Evolutionary conservation across 1,140 invertebrate species (phyloP), one percentile per base, ranked within the genome.

Genomic region (Oscheius sp.): DNA sequence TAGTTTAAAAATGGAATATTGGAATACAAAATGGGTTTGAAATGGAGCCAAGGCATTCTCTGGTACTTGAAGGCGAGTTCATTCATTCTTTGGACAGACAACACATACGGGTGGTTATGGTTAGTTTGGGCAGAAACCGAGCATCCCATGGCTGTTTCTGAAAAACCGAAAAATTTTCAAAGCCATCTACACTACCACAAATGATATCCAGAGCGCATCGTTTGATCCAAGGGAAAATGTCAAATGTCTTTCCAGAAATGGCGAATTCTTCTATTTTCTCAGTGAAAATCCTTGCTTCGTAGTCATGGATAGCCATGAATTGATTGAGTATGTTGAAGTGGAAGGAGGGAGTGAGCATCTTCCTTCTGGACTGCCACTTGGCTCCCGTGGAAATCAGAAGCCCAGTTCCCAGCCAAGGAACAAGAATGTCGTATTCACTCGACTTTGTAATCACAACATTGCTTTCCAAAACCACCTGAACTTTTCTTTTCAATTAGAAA

Each of bases 331-430:
- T 92, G 68, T 90, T 89, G 80, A 93, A 93, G 85, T 94, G 93
- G 84, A 95, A 95, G 0, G 92, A 90, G 28, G 93, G 93, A 1
- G 93, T 95, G 13, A 95, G 90, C 82, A 95, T 89, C 86, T 94
- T 93, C 63, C 93, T 87, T 18, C 92, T 86, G 0, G 82, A 78
- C 62, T 89, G 89, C 92, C 93, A 95, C 86, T 92, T 93, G 10
- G 62, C 58, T 78, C 84, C 90, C n/a, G 52, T 64, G 2, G 69
- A 92, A 26, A 92, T 93, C 1, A 94, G 87, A 3, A 94, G 85
- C 59, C 92, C 93, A 78, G 92, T 89, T n/a, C 92, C 92, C 32
- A 95, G 88, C 93, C 91, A 92, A 18, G 88, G 88, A 76, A 89
- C 87, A 20, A 93, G 83, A 77, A 90, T 90, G 46, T 88, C 83